Percentiles rank a stretch among this genome's conserved stretches.
Evolutionary conservation across 2,888 invertebrate genomes (phyloP).

Genomic region (Graphium colonna): DNA sequence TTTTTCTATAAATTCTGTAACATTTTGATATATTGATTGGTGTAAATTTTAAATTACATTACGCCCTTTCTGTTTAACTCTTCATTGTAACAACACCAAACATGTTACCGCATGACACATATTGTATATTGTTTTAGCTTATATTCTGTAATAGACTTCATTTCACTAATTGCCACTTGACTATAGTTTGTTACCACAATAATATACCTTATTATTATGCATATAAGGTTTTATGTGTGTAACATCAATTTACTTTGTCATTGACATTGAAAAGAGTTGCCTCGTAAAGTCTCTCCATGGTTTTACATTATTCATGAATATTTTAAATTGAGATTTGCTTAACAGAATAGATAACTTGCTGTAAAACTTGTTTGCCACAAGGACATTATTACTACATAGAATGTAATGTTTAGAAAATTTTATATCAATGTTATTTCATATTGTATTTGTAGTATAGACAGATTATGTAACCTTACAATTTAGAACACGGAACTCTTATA

Average conservation of each 20-base stretch:
- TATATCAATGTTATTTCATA: background rate
- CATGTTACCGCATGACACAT: too few species aligned
- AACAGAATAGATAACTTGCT: slow-evolving; percentile 1
- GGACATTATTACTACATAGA: background rate
- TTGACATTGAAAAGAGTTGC: slow-evolving; percentile 11
- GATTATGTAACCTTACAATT: too few species aligned
- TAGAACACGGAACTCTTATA: too few species aligned
- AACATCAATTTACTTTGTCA: background rate
- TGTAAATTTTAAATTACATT: too few species aligned
- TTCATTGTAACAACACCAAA: too few species aligned
- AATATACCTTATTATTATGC: background rate
- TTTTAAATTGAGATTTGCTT: slow-evolving; percentile 2
- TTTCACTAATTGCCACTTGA: slow-evolving; percentile 6
- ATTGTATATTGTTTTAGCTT: background rate
- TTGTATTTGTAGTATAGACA: background rate
- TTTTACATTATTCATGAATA: background rate
- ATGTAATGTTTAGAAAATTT: background rate
- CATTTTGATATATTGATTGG: too few species aligned
- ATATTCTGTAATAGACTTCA: background rate
- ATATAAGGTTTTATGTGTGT: background rate
- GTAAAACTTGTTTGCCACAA: slow-evolving; percentile 8
- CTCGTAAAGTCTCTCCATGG: background rate
- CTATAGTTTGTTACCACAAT: background rate
- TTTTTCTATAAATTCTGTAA: too few species aligned
- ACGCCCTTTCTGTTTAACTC: too few species aligned